These are phyloP conservation scores for Plumapathes pennacea DNA, from an alignment of 92 coral and sea anemone genomes.

Conservation along the genomic window DNA sequence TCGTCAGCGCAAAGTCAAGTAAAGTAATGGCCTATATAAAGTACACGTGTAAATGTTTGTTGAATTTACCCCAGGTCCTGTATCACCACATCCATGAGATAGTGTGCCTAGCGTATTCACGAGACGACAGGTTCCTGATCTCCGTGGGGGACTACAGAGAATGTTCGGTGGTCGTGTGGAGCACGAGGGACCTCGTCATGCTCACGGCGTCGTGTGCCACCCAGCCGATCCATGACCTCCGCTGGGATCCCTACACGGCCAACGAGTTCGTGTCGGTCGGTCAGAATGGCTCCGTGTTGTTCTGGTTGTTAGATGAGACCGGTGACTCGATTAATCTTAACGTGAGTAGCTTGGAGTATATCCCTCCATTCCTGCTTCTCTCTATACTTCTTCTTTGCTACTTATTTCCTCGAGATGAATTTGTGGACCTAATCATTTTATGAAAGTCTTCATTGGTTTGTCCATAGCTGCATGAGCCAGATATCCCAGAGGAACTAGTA, in stretches of 20 bases:
- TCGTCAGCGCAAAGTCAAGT: too few relatives aligned
- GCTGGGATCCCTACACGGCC: constrained; percentile 94
- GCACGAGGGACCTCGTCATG: constrained; percentile 67
- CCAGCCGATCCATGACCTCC: constrained; percentile 81
- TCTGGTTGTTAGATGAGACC: constrained; percentile 98
- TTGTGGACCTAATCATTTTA: neutral
- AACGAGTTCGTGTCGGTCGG: constrained; percentile 95
- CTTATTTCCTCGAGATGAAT: too few relatives aligned
- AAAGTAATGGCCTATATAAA: too few relatives aligned
- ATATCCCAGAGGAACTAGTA: constrained; percentile 78
- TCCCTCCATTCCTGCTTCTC: neutral
- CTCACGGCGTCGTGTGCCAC: constrained; percentile 84
- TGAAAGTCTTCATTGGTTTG: neutral
- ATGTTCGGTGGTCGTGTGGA: constrained; percentile 95
- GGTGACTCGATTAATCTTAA: constrained; percentile 66
- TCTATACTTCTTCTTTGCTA: too few relatives aligned
- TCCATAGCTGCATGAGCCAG: constrained; percentile 86
- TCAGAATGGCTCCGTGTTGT: constrained; percentile 78
- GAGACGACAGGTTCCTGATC: constrained; percentile 94
- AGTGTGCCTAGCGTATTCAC: constrained; percentile 82
- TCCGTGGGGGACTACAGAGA: constrained; percentile 97
- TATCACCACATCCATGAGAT: constrained; percentile 83
- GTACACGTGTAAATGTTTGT: too few relatives aligned
- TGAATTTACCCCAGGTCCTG: constrained; percentile 56
- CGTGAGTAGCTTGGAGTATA: constrained; percentile 41